Base-by-base conservation (phyloP, 2,113 vertebrate species). In the Furnarius figulus region DNA sequence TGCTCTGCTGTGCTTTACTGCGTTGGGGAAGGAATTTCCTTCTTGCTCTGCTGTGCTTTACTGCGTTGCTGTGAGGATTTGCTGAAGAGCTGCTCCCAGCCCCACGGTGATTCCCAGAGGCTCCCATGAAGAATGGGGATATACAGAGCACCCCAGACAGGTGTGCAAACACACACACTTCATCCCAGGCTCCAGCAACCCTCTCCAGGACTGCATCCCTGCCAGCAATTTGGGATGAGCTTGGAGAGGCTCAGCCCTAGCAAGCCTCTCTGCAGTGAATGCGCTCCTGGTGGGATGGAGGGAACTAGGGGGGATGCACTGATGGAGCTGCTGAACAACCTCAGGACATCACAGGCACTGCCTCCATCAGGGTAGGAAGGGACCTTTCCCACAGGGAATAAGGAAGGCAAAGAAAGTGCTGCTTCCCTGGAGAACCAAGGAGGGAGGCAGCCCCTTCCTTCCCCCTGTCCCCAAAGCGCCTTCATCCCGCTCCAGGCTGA, bases 61-160 rank as follows among this genome's bases (percentile, higher is more conserved):
- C 21, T 4, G 5, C 50, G n/a, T 42, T 1, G 4, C 46, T 2
- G 2, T 8, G 75, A 52, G 31, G 42, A 76, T 67, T 75, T 1
- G 3, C 25, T 21, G 49, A 10, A 52, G 62, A 81, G 33, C 44
- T 4, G 25, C 73, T 28, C 31, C 2, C 79, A 28, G 49, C 52
- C 39, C 53, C 28, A 2, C 2, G 28, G 25, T 65, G 53, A 49
- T 40, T 85, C 59, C 58, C 58, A 62, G 42, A 52, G 33, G 31
- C 31, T 62, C 20, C 58, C 0, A 0, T 12, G 46, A 87, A 61
- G 44, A 82, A 24, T 0, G 5, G 31, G 24, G 27, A 62, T 13
- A 20, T 3, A 31, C 0, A 8, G n/a, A 58, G 6, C 55, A 75
- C 27, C 58, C 63, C 73, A 20, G 39, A 4, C 0, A 3, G 61